Percentiles rank a stretch among this genome's conserved stretches.
Evolutionary conservation across 2,797 vertebrate genomes (phyloP).

Genomic region (Coranthus polyacanthus): DNA sequence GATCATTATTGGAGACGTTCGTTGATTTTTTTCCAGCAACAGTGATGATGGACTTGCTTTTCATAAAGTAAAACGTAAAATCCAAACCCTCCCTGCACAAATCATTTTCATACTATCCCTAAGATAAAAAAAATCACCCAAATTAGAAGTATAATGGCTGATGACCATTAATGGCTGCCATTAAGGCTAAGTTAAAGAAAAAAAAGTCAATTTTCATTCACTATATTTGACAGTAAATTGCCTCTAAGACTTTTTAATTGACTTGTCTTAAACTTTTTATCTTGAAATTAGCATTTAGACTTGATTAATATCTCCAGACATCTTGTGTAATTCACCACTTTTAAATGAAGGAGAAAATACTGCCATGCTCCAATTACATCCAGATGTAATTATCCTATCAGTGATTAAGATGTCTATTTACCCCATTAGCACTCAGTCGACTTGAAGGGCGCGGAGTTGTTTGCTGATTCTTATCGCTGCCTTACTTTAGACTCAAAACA

Average conservation of each 20-base stretch:
- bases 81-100: neutral
- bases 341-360: conserved; percentile 47
- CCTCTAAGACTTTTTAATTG: conserved; percentile 36
- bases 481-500: conserved; percentile 1
- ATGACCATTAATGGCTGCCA: neutral
- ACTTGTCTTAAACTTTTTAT: conserved; percentile 39
- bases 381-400: conserved; percentile 54
- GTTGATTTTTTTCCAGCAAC: too few species aligned
- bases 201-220: too few species aligned
- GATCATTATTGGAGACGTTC: too few species aligned
- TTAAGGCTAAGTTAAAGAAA: neutral
- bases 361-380: conserved; percentile 39
- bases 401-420: conserved; percentile 61
- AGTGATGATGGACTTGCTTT: neutral
- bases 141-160: neutral
- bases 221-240: neutral
- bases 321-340: conserved; percentile 27
- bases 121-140: neutral
- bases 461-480: conserved; percentile 26
- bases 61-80: too few species aligned
- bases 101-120: neutral
- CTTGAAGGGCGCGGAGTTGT: conserved; percentile 40
- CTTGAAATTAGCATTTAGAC: conserved; percentile 29
- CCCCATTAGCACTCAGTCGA: conserved; percentile 24
- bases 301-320: conserved; percentile 58